Evolutionary conservation across 2,113 vertebrate genomes (phyloP), one percentile per base, ranked within the genome.

Genomic region (Sylvilagus bachmani): DNA sequence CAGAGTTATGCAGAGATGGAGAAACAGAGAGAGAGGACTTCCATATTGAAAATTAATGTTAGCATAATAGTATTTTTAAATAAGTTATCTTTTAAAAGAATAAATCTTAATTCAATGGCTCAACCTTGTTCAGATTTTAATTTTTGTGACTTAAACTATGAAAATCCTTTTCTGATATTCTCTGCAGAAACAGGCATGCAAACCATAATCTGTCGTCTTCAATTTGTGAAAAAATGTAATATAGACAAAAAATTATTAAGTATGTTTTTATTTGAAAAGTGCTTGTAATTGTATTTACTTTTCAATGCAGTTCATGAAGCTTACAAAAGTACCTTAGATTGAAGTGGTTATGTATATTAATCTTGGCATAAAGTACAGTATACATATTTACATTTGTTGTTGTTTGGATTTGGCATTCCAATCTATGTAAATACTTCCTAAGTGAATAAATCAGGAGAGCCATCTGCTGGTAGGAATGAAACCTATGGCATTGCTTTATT

Each of bases 201-300:
- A 44, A 80, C 12, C 19, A 1, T 33, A 75, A 6, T 70, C 6
- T 19, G 7, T 93, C 58, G 80, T 80, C 13, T 51, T 91, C 0
- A 7, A 70, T 49, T 70, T 24, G 17, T 80, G 29, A 88, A 80
- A 93, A 79, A 85, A 64, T 22, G 27, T 3, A 44, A 22, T 53
- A n/a, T 16, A 78, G 13, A 80, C 3, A 93, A 38, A 64, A 80
- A 70, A 86, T 82, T 71, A 13, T 24, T 71, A 81, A 16, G 3
- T 31, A 51, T 38, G 9, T 53, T 77, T 95, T 66, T 75, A 92
- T 78, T 86, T 96, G 85, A 86, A 94, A 89, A 94, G 14, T 66
- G 10, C 25, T 22, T 92, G 3, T 27, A 86, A 77, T 73, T 89
- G 19, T 73, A 71, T 71, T 92, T 89, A 11, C 16, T 86, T 81